Evolutionary conservation across 2,113 vertebrate species (phyloP), one percentile per base, ranked within the genome.

Genomic region (Empidonax alnorum): DNA sequence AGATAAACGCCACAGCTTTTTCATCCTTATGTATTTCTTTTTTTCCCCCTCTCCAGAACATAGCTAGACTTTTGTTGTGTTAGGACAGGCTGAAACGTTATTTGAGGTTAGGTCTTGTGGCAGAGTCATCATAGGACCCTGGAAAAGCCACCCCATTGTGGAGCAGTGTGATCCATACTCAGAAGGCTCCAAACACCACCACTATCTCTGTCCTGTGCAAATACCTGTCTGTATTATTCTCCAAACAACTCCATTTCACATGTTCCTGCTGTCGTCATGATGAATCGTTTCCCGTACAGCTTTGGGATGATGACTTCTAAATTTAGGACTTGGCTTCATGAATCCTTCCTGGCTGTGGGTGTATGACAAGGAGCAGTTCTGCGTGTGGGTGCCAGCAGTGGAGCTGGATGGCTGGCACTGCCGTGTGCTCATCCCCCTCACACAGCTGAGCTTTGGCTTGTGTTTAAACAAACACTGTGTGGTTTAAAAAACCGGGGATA

Each of bases 221-320:
- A 39, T 67, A 65, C 83, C 63, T 56, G 33, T 41, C 58, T 73
- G 6, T 46, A 4, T 83, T 56, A 21, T 44, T 91, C 88, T 67
- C 66, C 61, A n/a, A 10, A 25, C 10, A 35, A 24, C 75, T 82
- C 79, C 41, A 15, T 93, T 80, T 52, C 89, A n/a, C 28, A 5
- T 22, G 59, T 80, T 53, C 84, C 86, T 89, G 67, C 81, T 74
- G 9, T 65, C 12, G 3, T 62, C 7, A 0, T 47, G 73, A 84
- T 84, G 73, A 83, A 94, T 78, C 4, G 10, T 81, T 89, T 81
- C 73, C 71, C 2, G 0, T 59, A 50, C 85, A 55, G 19, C 78
- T 87, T 71, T 39, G 84, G 81, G 76, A 55, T 33, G 86, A 55
- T 76, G 46, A 62, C 61, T 96, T 69, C 89, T 84, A 86, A 89